Evolutionary conservation across 2,888 invertebrate genomes (phyloP), one percentile per base, ranked within the genome.

Genomic region (Escarpia spicata): DNA sequence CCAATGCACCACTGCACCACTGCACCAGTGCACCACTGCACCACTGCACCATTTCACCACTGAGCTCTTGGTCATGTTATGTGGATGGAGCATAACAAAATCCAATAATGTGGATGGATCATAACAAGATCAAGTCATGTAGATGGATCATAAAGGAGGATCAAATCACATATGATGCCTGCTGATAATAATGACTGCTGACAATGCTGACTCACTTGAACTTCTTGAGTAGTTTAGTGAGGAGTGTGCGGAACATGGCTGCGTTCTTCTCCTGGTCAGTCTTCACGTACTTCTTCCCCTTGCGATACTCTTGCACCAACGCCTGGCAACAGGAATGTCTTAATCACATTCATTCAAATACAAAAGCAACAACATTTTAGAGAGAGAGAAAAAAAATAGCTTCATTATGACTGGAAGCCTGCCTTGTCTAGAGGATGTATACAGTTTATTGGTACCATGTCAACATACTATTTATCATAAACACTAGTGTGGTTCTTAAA

Each of bases 201-300:
- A 91, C 60, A 60, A 60, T 26, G 60, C 15, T 60, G 43, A 92
- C 93, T 75, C 89, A 92, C 93, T 92, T 93, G 91, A 95, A 94
- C 92, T 95, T 95, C 60, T 94, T 93, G 43, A 93, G 43, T 44
- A 95, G 92, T 43, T 93, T 93, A 26, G 93, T 91, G 10, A 95
- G 93, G 43, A 95, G 91, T 37, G 90, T 58, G 26, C 92, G 92
- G 92, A 94, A 95, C 44, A 93, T 91, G 10, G 92, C 92, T 19
- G 90, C 92, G 93, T 95, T 94, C 12, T 92, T 94, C 91, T 93
- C 92, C 75, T 94, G 93, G 44, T 94, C 92, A 12, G 93, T 94
- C 92, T 92, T 94, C 43, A 45, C 60, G 92, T 93, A 93, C 37
- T 52, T 92, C 92, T 92, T 93, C 9, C 91, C 93, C 90, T 92